These are phyloP conservation scores for Seira ritae DNA, from an alignment of 2,888 invertebrate genomes.

Conservation along the genomic window DNA sequence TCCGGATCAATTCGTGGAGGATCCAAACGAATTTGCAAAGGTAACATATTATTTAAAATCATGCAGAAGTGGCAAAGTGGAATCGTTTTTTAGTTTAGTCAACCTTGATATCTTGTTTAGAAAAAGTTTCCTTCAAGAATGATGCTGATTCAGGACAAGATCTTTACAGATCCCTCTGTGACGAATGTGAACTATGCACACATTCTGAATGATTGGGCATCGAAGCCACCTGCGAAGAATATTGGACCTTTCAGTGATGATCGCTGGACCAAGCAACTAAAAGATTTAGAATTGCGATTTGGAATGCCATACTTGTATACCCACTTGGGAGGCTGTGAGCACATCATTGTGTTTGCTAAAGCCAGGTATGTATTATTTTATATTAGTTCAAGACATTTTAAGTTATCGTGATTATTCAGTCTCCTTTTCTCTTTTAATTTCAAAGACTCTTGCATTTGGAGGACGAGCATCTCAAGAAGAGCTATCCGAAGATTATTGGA, in stretches of 20 bases:
- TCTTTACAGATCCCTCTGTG: constrained; percentile 84
- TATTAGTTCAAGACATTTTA: not conserved
- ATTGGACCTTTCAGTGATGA: constrained; percentile 74
- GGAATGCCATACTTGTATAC: constrained; percentile 89
- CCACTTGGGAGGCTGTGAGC: constrained; percentile 93
- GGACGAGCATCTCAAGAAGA: constrained; percentile 41
- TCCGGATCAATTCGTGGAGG: constrained; percentile 33
- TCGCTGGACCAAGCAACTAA: constrained; percentile 77
- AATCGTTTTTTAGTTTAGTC: constrained; percentile 53
- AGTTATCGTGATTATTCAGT: not conserved
- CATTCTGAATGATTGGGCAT: constrained; percentile 81
- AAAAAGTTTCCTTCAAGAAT: constrained; percentile 83
- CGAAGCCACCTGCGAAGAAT: constrained; percentile 74
- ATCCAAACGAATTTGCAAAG: constrained; percentile 33
- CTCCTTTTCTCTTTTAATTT: not conserved
- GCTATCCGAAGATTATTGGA: constrained; percentile 53
- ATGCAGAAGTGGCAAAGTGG: constrained; percentile 12
- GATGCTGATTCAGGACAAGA: constrained; percentile 86
- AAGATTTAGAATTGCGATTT: constrained; percentile 78
- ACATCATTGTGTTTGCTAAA: constrained; percentile 88
- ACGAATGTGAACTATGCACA: constrained; percentile 82
- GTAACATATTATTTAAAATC: constrained; percentile 31
- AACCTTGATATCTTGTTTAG: too few relatives aligned
- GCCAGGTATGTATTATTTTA: constrained; percentile 77
- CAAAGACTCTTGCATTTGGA: constrained; percentile 49